Base-by-base conservation (phyloP, 2,113 vertebrate species). In the Gnathonemus echidnorhynchus region DNA sequence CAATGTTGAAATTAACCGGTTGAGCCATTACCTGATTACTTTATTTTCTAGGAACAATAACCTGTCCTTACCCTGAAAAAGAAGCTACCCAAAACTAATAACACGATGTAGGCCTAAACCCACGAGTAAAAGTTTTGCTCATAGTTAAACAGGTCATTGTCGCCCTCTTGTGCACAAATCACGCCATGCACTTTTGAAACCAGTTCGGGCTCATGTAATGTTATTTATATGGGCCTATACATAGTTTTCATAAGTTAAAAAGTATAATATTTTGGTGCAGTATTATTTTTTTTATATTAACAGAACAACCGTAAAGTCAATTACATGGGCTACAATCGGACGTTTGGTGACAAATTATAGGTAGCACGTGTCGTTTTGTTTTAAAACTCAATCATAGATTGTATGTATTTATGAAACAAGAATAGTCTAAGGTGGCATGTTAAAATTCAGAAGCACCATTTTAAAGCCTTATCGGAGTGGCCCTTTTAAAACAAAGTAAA, bases 151-250 rank as follows among this genome's bases (percentile, higher is more conserved):
- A 85, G 19, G 21, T 24, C 10, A 48, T 85, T 11, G 83, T 85
- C 83, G 83, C 83, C 83, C 83, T 48, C 83, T 85, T 45, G 45
- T 85, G 83, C 83, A 85, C 45, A 85, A 85, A 10, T 24, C 45
- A n/a, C 42, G 83, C 42, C 39, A 80, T 42, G 74, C 15, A 39
- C 45, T 48, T 85, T 85, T 48, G 31, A 35, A 35, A 42, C 35
- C 19, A 45, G 80, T 46, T 45, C 6, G 8, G 45, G 7, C 80
- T 84, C 9, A 17, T 24, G 3, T n/a, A 46, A 11, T 42, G 24
- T 45, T 48, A 24, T 39, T 10, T 39, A 48, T 24, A 11, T 31
- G 62, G n/a, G 62, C 53, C 19, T 70, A 2, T 70, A 31, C 31
- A 70, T 70, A 11, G 9, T 31, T 66, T 66, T 66, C 8, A 11